These are phyloP conservation scores for Apamea crenata DNA, from an alignment of 2,888 invertebrate species.

Conservation along the genomic window DNA sequence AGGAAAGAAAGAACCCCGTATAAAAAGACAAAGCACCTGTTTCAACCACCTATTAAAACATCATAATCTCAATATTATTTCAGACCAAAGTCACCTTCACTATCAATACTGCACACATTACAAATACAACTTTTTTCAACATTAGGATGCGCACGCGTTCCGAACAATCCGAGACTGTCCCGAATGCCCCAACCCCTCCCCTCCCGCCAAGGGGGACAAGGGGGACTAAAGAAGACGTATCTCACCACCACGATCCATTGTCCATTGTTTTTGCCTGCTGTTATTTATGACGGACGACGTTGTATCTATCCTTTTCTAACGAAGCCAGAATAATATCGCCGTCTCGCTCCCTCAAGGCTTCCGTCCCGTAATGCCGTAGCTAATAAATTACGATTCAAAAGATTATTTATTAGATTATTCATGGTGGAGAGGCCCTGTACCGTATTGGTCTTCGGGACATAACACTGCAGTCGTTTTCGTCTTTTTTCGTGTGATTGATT, in stretches of 20 bases:
- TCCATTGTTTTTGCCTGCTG: slow-evolving; percentile 90
- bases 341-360: slow-evolving; percentile 82
- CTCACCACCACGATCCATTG: slow-evolving; percentile 89
- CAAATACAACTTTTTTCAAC: slow-evolving; percentile 43
- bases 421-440: slow-evolving; percentile 83
- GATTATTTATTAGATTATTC: slow-evolving; percentile 90
- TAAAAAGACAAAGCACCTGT: slow-evolving; percentile 1
- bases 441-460: slow-evolving; percentile 88
- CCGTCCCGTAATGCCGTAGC: slow-evolving; percentile 86
- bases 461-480: slow-evolving; percentile 73
- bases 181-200: slow-evolving; percentile 64
- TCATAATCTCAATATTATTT: slow-evolving; percentile 30
- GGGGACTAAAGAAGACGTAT: slow-evolving; percentile 89
- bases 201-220: slow-evolving; percentile 59
- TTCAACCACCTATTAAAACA: background rate
- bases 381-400: slow-evolving; percentile 89
- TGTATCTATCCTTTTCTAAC: slow-evolving; percentile 78
- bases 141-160: slow-evolving; percentile 76
- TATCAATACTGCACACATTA: slow-evolving; percentile 40
- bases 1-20: background rate
- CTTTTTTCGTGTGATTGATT: slow-evolving; percentile 84
- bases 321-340: slow-evolving; percentile 48
- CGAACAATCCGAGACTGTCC: slow-evolving; percentile 66
- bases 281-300: slow-evolving; percentile 89
- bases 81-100: slow-evolving; percentile 43